Percentiles rank a stretch among this genome's conserved stretches.
These are phyloP conservation scores for Dreissena rostriformis DNA, from an alignment of 1,140 invertebrate genomes.

Conservation along the genomic window DNA sequence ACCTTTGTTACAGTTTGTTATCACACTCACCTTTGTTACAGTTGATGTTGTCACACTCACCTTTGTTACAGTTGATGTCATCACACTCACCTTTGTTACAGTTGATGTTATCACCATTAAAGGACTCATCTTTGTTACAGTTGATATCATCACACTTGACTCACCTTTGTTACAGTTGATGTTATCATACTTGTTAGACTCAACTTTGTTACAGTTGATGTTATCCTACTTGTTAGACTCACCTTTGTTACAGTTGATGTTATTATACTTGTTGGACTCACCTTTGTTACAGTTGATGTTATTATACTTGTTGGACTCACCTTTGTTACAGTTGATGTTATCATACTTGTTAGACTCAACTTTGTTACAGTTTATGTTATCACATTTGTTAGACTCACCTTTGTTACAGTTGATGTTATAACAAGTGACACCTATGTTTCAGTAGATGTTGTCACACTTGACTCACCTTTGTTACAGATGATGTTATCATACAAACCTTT, in stretches of 20 bases:
- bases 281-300: conserved; percentile 58
- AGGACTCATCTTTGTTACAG: too few relatives aligned
- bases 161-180: conserved; percentile 61
- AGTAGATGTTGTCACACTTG: too few relatives aligned
- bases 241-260: too few relatives aligned
- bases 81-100: conserved; percentile 16
- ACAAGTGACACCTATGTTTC: background rate
- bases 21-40: too few relatives aligned
- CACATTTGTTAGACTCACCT: conserved; percentile 59
- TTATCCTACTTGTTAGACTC: too few relatives aligned
- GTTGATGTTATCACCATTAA: too few relatives aligned
- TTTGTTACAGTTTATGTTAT: background rate
- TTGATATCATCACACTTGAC: background rate
- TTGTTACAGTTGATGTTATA: conserved; percentile 52
- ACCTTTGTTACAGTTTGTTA: too few relatives aligned
- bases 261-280: conserved; percentile 38
- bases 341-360: too few relatives aligned
- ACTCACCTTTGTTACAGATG: too few relatives aligned
- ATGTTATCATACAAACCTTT: conserved; percentile 47
- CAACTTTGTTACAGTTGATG: too few relatives aligned
- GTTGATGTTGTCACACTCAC: conserved; percentile 30
- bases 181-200: conserved; percentile 37
- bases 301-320: conserved; percentile 30
- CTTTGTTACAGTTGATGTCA: conserved; percentile 55
- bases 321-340: too few relatives aligned